These are phyloP conservation scores for Parnassius smintheus DNA, from an alignment of 2,888 invertebrate species.

Conservation along the genomic window DNA sequence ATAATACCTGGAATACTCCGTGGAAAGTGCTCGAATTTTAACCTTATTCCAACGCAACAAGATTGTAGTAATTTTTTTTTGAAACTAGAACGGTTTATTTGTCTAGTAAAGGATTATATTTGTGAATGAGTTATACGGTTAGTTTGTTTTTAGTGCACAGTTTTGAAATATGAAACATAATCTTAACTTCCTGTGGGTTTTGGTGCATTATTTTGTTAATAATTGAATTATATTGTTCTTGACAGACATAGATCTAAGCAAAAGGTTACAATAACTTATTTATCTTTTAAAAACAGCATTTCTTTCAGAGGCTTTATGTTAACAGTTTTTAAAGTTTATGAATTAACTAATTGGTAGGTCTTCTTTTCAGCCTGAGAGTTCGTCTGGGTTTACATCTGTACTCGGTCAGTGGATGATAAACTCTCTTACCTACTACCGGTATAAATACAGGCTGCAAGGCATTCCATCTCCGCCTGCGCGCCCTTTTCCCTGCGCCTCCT, in stretches of 20 bases:
- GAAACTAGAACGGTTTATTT: conserved; percentile 18
- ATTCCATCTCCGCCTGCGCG: too few relatives aligned
- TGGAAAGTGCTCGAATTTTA: neutral
- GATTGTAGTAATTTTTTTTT: neutral
- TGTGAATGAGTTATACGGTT: conserved; percentile 20
- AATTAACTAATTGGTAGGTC: too few relatives aligned
- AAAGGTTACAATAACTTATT: too few relatives aligned
- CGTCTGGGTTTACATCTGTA: too few relatives aligned
- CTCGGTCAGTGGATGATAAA: too few relatives aligned
- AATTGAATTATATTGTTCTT: conserved; percentile 6
- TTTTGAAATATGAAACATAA: conserved; percentile 14
- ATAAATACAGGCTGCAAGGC: too few relatives aligned
- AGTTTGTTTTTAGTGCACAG: conserved; percentile 9
- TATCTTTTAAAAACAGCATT: too few relatives aligned
- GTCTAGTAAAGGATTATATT: conserved; percentile 19
- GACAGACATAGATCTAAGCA: neutral
- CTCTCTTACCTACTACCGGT: too few relatives aligned
- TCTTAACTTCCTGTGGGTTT: conserved; percentile 12
- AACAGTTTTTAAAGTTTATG: too few relatives aligned
- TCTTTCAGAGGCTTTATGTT: too few relatives aligned
- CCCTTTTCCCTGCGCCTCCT: too few relatives aligned
- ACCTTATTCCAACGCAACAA: conserved; percentile 10
- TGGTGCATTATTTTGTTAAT: conserved; percentile 4
- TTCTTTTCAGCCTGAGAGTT: too few relatives aligned
- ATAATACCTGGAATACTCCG: conserved; percentile 22